phyloP scores from a whole-genome alignment of 2,113 vertebrate genomes.

The Dascyllus trimaculatus region DNA sequence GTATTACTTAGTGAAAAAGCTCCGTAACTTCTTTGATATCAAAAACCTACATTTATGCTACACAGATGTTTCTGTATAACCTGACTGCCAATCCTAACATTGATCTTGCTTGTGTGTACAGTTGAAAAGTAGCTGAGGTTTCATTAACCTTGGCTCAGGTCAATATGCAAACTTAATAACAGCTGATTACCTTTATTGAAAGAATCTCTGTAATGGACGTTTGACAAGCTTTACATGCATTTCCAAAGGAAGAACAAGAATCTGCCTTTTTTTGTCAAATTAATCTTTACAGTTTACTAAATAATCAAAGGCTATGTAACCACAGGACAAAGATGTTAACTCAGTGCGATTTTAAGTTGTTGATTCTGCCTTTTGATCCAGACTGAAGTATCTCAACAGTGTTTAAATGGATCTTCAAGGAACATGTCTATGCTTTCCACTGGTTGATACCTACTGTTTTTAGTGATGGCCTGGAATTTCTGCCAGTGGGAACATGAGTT shows the following conservation, averaged over 20 bases:
- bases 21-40: constrained; percentile 11
- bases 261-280: not conserved
- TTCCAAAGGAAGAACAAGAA: not conserved
- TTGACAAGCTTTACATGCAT: constrained; percentile 2
- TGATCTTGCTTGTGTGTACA: constrained; percentile 1
- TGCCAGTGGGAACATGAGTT: too few species aligned
- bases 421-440: not conserved
- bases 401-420: not conserved
- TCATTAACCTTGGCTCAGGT: not conserved
- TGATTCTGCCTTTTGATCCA: not conserved
- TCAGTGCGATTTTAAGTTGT: too few species aligned
- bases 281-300: not conserved
- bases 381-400: not conserved
- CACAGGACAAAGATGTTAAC: too few species aligned
- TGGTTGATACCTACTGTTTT: not conserved
- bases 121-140: constrained; percentile 31
- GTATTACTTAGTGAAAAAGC: constrained; percentile 6
- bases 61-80: constrained; percentile 10
- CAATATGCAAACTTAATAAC: too few species aligned
- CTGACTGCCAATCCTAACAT: constrained; percentile 14
- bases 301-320: not conserved
- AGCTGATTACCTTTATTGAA: constrained; percentile 30
- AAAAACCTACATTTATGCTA: constrained; percentile 18
- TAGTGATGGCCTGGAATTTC: too few species aligned
- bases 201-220: not conserved